phyloP scores from a whole-genome alignment of 2,888 invertebrate genomes.

The Campaea margaritaria region DNA sequence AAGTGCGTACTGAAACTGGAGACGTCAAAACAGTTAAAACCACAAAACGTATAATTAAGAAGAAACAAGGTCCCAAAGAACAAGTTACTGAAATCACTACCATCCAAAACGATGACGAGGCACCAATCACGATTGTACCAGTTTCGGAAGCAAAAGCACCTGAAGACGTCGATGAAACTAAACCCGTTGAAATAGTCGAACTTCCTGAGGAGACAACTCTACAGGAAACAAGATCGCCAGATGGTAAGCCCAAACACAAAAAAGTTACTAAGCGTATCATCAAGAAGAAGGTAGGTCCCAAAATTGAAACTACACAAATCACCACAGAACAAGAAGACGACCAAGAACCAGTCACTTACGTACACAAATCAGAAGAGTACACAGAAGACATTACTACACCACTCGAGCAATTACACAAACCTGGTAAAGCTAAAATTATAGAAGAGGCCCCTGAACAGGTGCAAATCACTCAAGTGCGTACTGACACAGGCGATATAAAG shows the following conservation, averaged over 20 bases:
- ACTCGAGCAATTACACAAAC: constrained; percentile 7
- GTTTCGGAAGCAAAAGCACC: constrained; percentile 17
- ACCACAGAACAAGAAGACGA: constrained; percentile 43
- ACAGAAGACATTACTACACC: constrained; percentile 42
- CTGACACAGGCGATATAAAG: constrained; percentile 46
- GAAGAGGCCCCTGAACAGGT: constrained; percentile 58
- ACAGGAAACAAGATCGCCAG: constrained; percentile 50
- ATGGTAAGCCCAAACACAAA: constrained; percentile 54
- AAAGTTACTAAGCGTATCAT: constrained; percentile 47
- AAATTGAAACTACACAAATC: constrained; percentile 51
- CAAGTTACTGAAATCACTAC: constrained; percentile 48
- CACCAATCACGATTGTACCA: constrained; percentile 37
- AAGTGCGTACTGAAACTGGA: constrained; percentile 37
- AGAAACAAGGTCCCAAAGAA: constrained; percentile 45
- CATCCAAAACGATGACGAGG: constrained; percentile 43
- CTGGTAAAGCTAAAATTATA: constrained; percentile 23
- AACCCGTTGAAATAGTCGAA: constrained; percentile 49
- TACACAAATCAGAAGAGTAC: constrained; percentile 61
- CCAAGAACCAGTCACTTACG: constrained; percentile 61
- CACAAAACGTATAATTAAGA: constrained; percentile 51
- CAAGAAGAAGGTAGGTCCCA: constrained; percentile 62
- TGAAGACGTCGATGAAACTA: constrained; percentile 1
- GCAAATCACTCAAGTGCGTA: constrained; percentile 5
- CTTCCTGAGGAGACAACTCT: constrained; percentile 55
- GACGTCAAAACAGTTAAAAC: constrained; percentile 53